Evolutionary conservation across 2,888 invertebrate species (phyloP).

Genomic region (Lepetodrilus schrolli): DNA sequence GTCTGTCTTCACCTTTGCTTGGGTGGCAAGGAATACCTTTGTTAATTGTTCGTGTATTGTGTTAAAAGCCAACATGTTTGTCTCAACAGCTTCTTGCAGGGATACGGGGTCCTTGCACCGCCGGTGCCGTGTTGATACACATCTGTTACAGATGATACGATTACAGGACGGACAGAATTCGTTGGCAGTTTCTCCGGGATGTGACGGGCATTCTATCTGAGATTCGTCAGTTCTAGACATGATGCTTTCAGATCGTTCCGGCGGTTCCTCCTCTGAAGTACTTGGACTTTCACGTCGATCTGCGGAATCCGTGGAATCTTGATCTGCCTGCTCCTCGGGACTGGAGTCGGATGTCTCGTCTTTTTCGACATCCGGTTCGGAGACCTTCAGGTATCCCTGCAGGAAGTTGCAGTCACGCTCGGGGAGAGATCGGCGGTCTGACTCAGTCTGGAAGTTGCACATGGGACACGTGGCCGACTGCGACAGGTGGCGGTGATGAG

Average conservation of each 20-base stretch:
- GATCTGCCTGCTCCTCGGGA: conserved; percentile 15
- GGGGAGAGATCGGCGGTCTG: not conserved
- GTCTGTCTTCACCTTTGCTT: conserved; percentile 11
- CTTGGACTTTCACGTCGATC: not conserved
- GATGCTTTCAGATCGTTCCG: not conserved
- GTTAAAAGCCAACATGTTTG: conserved; percentile 28
- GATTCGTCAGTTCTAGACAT: not conserved
- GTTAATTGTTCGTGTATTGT: conserved; percentile 33
- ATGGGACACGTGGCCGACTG: not conserved
- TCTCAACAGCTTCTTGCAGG: conserved; percentile 36
- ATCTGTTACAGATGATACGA: conserved; percentile 38
- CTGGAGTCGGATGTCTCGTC: not conserved
- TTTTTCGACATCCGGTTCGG: not conserved
- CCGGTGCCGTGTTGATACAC: conserved; percentile 35
- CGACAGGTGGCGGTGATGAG: not conserved
- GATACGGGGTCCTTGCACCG: conserved; percentile 29
- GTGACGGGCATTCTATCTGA: conserved; percentile 32
- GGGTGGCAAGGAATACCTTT: not conserved
- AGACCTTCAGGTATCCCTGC: not conserved
- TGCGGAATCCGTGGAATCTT: not conserved
- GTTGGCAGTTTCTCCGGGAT: conserved; percentile 33
- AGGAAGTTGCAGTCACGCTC: conserved; percentile 1
- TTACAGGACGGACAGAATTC: conserved; percentile 38
- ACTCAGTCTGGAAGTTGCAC: not conserved
- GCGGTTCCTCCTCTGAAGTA: not conserved